A percentile compares a stretch with the other conserved stretches of the same genome.
Conservation (phyloP, 53 echinoderm and acorn worm genomes). For the Paracentrotus lividus region DNA sequence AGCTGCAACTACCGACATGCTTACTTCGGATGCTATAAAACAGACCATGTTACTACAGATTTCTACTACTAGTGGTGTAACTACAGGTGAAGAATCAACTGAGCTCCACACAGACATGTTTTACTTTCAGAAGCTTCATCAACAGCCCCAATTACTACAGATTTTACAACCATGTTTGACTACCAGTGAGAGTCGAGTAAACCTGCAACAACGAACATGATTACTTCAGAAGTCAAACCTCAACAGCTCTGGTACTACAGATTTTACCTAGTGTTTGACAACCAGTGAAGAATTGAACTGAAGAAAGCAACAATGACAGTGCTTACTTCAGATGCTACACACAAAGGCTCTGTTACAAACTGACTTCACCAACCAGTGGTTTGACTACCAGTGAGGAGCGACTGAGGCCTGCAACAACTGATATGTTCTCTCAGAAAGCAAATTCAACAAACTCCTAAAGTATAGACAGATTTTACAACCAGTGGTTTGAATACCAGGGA, state of each 20-base stretch:
- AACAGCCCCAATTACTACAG: not conserved
- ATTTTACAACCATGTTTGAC: not conserved
- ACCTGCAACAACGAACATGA: no score
- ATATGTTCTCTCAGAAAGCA: no score
- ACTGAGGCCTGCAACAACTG: not conserved
- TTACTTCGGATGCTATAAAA: no score
- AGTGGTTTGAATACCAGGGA: not conserved
- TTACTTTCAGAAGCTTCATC: not conserved
- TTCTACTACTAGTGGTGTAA: not conserved
- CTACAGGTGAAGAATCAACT: slow-evolving; percentile 36
- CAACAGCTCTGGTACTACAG: no score
- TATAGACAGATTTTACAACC: no score
- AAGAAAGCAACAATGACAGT: not conserved
- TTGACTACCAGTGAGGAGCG: not conserved
- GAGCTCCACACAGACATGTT: not conserved
- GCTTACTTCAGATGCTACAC: not conserved
- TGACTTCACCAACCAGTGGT: not conserved
- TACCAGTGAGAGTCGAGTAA: no score
- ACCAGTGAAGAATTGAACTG: not conserved
- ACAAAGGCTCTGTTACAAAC: not conserved
- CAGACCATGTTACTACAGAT: not conserved
- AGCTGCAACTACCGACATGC: not conserved
- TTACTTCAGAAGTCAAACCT: no score
- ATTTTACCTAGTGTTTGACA: not conserved
- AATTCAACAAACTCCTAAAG: no score